These are phyloP conservation scores for Xanthorhoe spadicearia DNA, from an alignment of 2,888 invertebrate species.

Conservation along the genomic window DNA sequence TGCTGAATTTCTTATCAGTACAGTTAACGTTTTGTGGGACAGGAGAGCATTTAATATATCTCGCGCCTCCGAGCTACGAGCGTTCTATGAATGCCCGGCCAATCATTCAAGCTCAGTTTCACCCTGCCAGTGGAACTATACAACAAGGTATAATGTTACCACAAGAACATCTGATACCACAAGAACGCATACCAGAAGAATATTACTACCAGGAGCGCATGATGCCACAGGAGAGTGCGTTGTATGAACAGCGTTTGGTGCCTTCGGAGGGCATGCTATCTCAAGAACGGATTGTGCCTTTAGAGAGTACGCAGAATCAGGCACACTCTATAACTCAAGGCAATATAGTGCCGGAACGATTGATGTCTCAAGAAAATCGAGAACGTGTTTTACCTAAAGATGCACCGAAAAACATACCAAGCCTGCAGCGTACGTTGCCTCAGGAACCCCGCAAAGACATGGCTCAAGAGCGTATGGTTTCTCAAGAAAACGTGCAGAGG, in stretches of 20 bases:
- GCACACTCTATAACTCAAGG: conserved; percentile 21
- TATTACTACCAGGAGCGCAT: conserved; percentile 31
- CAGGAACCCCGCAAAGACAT: neutral
- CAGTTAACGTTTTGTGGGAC: conserved; percentile 45
- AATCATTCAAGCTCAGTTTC: conserved; percentile 35
- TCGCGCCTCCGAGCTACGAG: conserved; percentile 51
- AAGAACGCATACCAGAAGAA: conserved; percentile 30
- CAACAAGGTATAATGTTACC: conserved; percentile 33
- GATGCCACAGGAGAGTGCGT: conserved; percentile 21
- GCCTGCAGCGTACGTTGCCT: neutral
- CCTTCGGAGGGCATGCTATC: conserved; percentile 18
- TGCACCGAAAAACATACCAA: neutral
- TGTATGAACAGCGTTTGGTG: conserved; percentile 24
- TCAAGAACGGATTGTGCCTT: conserved; percentile 19
- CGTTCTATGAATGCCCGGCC: conserved; percentile 50
- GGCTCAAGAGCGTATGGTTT: conserved; percentile 22
- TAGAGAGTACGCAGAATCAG: conserved; percentile 16
- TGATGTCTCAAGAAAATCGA: neutral
- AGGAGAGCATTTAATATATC: conserved; percentile 56
- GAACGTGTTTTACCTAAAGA: conserved; percentile 9
- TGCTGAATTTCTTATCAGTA: conserved; percentile 50
- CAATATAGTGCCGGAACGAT: neutral
- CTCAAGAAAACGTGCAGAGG: conserved; percentile 30
- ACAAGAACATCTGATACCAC: conserved; percentile 26
- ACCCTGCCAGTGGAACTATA: conserved; percentile 34